Evolutionary conservation across 2,888 invertebrate genomes (phyloP).

Genomic region (Carcina quercana): DNA sequence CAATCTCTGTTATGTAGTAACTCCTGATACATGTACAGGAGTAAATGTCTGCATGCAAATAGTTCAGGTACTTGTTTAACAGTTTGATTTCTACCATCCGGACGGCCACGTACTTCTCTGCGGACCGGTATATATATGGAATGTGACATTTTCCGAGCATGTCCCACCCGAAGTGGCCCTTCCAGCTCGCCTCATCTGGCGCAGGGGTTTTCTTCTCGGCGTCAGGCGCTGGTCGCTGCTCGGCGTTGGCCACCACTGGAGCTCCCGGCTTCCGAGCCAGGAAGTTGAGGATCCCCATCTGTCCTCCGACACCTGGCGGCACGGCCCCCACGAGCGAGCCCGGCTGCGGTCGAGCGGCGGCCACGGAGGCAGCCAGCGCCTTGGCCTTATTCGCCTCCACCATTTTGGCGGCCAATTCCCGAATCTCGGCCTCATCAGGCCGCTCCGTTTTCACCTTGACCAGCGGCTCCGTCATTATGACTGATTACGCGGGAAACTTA

Average conservation of each 20-base stretch:
- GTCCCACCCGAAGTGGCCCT: conserved; percentile 93
- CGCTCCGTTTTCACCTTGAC: conserved; percentile 82
- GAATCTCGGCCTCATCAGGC: conserved; percentile 91
- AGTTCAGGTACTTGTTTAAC: conserved; percentile 90
- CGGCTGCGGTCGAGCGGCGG: conserved; percentile 66
- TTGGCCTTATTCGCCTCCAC: conserved; percentile 86
- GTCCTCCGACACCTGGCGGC: conserved; percentile 53
- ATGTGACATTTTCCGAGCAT: conserved; percentile 89
- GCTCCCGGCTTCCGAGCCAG: conserved; percentile 61
- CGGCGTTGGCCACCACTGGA: conserved; percentile 27
- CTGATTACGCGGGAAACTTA: conserved; percentile 12
- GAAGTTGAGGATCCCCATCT: conserved; percentile 77
- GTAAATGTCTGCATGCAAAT: conserved; percentile 91
- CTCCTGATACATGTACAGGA: conserved; percentile 94
- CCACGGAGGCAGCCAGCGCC: conserved; percentile 61
- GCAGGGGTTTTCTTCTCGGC: conserved; percentile 60
- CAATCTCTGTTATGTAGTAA: conserved; percentile 93
- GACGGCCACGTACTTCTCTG: conserved; percentile 93
- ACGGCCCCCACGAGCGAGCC: conserved; percentile 46
- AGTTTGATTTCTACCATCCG: conserved; percentile 94
- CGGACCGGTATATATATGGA: conserved; percentile 89
- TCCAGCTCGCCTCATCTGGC: conserved; percentile 84
- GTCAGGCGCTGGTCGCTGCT: conserved; percentile 40
- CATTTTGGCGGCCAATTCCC: conserved; percentile 90
- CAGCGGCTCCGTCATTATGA: conserved; percentile 44